phyloP scores from a whole-genome alignment of 2,888 invertebrate genomes.

The Physocephala rufipes region DNA sequence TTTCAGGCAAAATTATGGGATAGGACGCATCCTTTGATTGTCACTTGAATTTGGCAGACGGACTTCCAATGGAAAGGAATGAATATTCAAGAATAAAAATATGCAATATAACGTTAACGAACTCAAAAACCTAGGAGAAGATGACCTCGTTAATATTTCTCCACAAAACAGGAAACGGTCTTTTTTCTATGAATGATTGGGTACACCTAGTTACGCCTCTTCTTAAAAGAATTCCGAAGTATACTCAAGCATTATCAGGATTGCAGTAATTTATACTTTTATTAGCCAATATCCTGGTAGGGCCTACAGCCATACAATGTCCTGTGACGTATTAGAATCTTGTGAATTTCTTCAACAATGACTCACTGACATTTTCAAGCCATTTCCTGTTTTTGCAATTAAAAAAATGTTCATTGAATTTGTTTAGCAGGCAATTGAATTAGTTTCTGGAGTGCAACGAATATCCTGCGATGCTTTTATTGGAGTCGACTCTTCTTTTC shows the following conservation, averaged over 20 bases:
- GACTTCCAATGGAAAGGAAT: no score
- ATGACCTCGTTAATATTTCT: no score
- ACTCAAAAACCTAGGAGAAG: no score
- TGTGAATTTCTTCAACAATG: background rate
- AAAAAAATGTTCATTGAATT: slow-evolving; percentile 1
- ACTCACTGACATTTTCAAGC: slow-evolving; percentile 15
- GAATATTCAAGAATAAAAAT: no score
- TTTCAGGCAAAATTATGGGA: no score
- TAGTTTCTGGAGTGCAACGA: slow-evolving; percentile 54
- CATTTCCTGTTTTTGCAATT: slow-evolving; percentile 33
- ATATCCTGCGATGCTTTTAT: slow-evolving; percentile 30
- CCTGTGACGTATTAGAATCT: background rate
- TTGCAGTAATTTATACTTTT: slow-evolving; percentile 29
- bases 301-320: background rate
- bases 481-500: background rate
- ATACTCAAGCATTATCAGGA: background rate
- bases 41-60: no score
- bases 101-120: no score
- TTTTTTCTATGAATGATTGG: no score
- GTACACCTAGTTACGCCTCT: slow-evolving; percentile 3
- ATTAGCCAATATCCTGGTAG: slow-evolving; percentile 29
- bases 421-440: slow-evolving; percentile 46
- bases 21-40: no score
- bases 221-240: background rate
- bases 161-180: no score